Evolutionary conservation across 2,113 vertebrate genomes (phyloP).

Genomic region (Nasalis larvatus): DNA sequence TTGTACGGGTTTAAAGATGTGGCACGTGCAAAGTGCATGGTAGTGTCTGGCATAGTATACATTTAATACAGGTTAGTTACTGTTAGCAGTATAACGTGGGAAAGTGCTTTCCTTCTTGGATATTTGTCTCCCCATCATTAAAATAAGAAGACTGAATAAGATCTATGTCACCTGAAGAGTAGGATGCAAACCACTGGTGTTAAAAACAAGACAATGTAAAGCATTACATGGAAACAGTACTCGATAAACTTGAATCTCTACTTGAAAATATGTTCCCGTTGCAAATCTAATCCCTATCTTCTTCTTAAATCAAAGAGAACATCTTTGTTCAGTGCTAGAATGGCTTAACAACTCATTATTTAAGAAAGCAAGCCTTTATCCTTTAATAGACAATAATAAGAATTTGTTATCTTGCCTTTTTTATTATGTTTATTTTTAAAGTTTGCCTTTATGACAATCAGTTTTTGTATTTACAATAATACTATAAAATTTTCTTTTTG

Average conservation of each 20-base stretch:
- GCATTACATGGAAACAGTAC: not conserved
- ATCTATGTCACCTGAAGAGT: not conserved
- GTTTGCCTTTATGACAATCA: not conserved
- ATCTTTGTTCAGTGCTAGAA: not conserved
- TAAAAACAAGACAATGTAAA: not conserved
- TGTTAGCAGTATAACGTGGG: not conserved
- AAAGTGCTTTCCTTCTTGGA: not conserved
- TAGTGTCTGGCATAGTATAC: rapidly evolving
- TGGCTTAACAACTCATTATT: not conserved
- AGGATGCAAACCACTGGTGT: not conserved
- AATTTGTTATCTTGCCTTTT: not conserved
- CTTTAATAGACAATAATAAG: not conserved
- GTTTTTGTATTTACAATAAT: conserved; percentile 28
- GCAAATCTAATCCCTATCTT: not conserved
- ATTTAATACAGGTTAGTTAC: not conserved
- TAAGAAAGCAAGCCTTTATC: not conserved
- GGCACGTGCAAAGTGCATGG: rapidly evolving
- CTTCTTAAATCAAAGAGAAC: not conserved
- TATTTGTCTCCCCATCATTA: not conserved
- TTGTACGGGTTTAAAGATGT: not conserved
- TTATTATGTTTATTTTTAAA: not conserved
- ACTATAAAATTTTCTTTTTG: not conserved
- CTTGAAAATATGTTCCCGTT: not conserved
- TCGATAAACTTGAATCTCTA: not conserved
- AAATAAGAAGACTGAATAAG: not conserved